A percentile compares a stretch with the other conserved stretches of the same genome.
Evolutionary conservation across 1,140 invertebrate genomes (phyloP).

Genomic region (roundworm (Caenorhabditis elegans)): WBcel235 BX284606.5:7571501-7572000

Average conservation of each 20-base stretch:
- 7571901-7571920: slow-evolving; percentile 64
- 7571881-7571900: slow-evolving; percentile 62
- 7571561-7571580: too few species aligned
- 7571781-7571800: background rate
- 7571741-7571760: too few species aligned
- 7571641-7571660: too few species aligned
- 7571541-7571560: too few species aligned
- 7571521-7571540: too few species aligned
- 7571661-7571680: too few species aligned
- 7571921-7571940: slow-evolving; percentile 65
- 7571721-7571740: too few species aligned
- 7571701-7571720: too few species aligned
- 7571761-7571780: background rate
- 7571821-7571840: slow-evolving; percentile 65
- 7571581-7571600: too few species aligned
- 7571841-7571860: slow-evolving; percentile 63
- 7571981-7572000: slow-evolving; percentile 10
- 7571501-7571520: background rate
- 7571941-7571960: slow-evolving; percentile 64
- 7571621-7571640: too few species aligned
- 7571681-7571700: too few species aligned
- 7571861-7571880: slow-evolving; percentile 66
- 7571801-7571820: slow-evolving; percentile 62
- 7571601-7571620: too few species aligned
- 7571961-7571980: background rate